A percentile compares a stretch with the other conserved stretches of the same genome.
phyloP scores from a whole-genome alignment of 2,888 invertebrate species.

The Stegana nigrithorax region DNA sequence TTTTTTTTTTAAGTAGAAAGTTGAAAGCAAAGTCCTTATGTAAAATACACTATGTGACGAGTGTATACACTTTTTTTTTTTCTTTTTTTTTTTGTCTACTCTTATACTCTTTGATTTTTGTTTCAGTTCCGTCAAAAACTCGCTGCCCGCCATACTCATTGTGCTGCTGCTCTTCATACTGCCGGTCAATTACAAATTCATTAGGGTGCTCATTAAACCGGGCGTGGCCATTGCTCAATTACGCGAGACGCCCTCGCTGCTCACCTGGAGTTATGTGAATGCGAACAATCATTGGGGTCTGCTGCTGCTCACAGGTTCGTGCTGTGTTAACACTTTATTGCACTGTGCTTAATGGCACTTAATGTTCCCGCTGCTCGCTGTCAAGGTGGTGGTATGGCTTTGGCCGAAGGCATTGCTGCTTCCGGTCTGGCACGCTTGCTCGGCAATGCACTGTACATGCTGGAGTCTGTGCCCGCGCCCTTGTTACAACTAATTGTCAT shows the following conservation, averaged over 20 bases:
- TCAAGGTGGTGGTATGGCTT: conserved; percentile 86
- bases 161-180: conserved; percentile 82
- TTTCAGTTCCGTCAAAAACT: conserved; percentile 32
- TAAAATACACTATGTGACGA: too few species aligned
- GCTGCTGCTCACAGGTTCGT: conserved; percentile 77
- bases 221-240: background rate
- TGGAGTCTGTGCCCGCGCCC: conserved; percentile 73
- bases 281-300: conserved; percentile 88
- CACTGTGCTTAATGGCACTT: background rate
- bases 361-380: background rate
- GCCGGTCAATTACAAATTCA: conserved; percentile 79
- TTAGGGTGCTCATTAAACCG: conserved; percentile 69
- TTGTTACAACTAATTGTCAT: conserved; percentile 78
- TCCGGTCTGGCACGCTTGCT: conserved; percentile 81
- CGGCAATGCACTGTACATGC: conserved; percentile 75
- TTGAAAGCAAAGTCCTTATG: background rate
- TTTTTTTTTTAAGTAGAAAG: background rate
- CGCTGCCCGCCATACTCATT: conserved; percentile 80
- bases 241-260: conserved; percentile 73
- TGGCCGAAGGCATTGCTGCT: conserved; percentile 83
- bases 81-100: background rate
- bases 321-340: background rate
- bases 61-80: background rate
- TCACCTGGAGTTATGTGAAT: conserved; percentile 83
- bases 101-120: too few species aligned